These are phyloP conservation scores for Troilus luridus DNA, from an alignment of 2,888 invertebrate species.

Conservation along the genomic window DNA sequence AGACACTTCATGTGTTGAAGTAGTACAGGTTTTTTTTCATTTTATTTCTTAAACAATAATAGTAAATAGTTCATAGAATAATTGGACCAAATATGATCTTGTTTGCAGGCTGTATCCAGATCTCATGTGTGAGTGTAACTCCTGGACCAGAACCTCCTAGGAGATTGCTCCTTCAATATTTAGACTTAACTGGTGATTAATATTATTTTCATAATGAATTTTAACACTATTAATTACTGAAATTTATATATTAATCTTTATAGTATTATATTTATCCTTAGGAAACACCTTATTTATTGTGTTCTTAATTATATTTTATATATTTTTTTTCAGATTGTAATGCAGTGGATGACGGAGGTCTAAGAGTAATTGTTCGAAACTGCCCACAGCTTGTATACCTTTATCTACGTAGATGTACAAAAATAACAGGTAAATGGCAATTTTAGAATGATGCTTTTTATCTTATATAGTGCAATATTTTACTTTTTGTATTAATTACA, in stretches of 20 bases:
- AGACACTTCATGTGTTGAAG: too few species aligned
- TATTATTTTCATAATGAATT: not conserved
- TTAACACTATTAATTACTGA: not conserved
- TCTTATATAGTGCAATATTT: not conserved
- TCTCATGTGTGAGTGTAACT: constrained; percentile 83
- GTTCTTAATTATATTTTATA: not conserved
- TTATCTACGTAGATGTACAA: constrained; percentile 88
- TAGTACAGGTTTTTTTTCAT: too few species aligned
- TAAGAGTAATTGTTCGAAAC: constrained; percentile 86
- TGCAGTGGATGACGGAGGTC: constrained; percentile 85
- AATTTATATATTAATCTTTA: not conserved
- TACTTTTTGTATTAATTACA: too few species aligned
- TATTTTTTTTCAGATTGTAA: constrained; percentile 77
- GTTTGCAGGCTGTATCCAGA: constrained; percentile 78
- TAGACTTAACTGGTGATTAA: constrained; percentile 80
- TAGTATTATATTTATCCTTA: not conserved
- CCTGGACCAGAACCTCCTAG: constrained; percentile 75
- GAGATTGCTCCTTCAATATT: constrained; percentile 84
- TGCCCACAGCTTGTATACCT: constrained; percentile 90
- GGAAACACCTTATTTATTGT: not conserved
- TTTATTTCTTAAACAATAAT: not conserved
- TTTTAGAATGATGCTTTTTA: not conserved
- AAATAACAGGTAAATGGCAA: constrained; percentile 79
- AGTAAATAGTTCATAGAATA: not conserved
- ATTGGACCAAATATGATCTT: not conserved